These are phyloP conservation scores for Heliconius congener DNA, from an alignment of 1,140 invertebrate species.

Conservation along the genomic window DNA sequence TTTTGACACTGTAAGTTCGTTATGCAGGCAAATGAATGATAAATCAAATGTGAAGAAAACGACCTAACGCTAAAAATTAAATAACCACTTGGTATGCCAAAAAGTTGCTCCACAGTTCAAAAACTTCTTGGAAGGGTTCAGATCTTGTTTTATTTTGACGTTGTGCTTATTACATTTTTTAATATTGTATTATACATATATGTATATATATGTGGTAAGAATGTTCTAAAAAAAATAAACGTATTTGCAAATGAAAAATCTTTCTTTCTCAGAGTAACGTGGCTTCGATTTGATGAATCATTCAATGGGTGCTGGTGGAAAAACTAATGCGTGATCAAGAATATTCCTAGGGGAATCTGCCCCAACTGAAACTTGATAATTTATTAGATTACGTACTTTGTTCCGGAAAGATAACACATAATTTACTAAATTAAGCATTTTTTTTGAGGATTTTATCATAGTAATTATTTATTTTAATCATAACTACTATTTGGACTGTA, in stretches of 20 bases:
- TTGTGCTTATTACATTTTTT: neutral
- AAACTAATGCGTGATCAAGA: constrained; percentile 3
- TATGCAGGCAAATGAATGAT: neutral
- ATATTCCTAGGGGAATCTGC: neutral
- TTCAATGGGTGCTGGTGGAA: neutral
- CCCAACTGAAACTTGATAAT: neutral
- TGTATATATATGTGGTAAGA: neutral
- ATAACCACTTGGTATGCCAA: neutral
- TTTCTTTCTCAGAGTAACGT: neutral
- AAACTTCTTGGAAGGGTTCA: neutral
- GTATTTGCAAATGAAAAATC: neutral
- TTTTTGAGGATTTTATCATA: neutral
- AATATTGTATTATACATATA: neutral
- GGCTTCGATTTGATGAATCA: neutral
- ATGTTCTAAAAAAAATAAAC: no score
- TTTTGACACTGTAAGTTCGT: neutral
- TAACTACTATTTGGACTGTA: neutral
- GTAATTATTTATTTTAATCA: neutral
- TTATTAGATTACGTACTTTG: neutral
- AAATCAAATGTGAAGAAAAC: neutral
- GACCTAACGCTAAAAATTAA: neutral
- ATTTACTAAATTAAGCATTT: neutral
- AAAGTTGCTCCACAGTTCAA: neutral
- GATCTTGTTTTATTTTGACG: neutral
- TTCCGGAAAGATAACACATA: neutral